Evolutionary conservation across 2,797 vertebrate species (phyloP).

Genomic region (Neostethus bicornis): DNA sequence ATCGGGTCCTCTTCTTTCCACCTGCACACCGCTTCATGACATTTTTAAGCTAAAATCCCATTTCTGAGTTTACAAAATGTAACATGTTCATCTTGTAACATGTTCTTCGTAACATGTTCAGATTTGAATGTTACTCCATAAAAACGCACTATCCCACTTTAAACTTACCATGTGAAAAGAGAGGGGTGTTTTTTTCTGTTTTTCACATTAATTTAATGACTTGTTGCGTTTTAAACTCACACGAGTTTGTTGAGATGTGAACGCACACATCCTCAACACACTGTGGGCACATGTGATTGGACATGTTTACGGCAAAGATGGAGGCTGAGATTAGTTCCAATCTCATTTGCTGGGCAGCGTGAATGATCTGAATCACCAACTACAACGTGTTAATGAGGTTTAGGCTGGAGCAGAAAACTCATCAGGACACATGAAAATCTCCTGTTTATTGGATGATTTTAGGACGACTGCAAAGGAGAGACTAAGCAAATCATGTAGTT

Average conservation of each 20-base stretch:
- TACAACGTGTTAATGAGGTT: slow-evolving; percentile 55
- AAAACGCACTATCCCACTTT: too few species aligned
- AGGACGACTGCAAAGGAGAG: not conserved
- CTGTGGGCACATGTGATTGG: slow-evolving; percentile 17
- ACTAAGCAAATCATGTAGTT: not conserved
- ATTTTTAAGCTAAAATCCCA: too few species aligned
- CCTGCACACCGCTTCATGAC: too few species aligned
- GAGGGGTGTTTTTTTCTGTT: slow-evolving; percentile 12
- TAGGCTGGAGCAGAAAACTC: slow-evolving; percentile 25
- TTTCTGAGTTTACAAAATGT: too few species aligned
- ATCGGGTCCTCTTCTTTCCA: too few species aligned
- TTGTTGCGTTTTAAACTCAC: not conserved
- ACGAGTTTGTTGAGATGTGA: not conserved
- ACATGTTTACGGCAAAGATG: slow-evolving; percentile 9
- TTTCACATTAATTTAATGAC: not conserved
- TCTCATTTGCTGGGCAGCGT: slow-evolving; percentile 59
- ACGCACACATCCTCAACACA: slow-evolving; percentile 12
- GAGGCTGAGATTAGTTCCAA: slow-evolving; percentile 33
- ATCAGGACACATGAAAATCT: slow-evolving; percentile 8
- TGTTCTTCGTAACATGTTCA: too few species aligned
- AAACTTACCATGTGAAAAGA: too few species aligned
- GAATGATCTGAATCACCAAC: slow-evolving; percentile 45
- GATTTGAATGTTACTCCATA: too few species aligned
- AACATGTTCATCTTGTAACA: too few species aligned
- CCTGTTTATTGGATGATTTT: slow-evolving; percentile 7